These are phyloP conservation scores for Notodonta dromedarius DNA, from an alignment of 2,888 invertebrate genomes.

Conservation along the genomic window DNA sequence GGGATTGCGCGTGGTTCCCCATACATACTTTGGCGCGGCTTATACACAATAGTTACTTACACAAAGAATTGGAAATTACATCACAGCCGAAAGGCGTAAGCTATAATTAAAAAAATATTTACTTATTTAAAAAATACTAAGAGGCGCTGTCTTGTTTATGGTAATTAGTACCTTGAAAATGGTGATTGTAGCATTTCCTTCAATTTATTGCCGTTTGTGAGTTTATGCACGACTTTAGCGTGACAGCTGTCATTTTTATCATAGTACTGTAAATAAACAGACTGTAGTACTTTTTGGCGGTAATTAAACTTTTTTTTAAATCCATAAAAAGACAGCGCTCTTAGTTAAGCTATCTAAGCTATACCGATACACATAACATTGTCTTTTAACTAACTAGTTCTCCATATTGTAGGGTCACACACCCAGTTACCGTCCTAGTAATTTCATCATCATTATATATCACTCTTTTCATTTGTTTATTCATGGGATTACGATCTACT, in stretches of 20 bases:
- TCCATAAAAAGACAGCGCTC: not conserved
- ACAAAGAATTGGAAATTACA: conserved; percentile 13
- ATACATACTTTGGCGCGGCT: not conserved
- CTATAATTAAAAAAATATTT: conserved; percentile 17
- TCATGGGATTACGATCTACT: too few relatives aligned
- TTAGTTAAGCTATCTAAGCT: conserved; percentile 1
- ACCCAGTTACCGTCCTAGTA: not conserved
- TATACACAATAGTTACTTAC: conserved; percentile 2
- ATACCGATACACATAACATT: not conserved
- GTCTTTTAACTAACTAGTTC: not conserved
- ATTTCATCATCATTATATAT: too few relatives aligned
- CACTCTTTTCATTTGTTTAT: not conserved
- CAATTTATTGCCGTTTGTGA: too few relatives aligned
- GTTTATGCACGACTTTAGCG: too few relatives aligned
- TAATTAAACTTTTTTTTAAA: not conserved
- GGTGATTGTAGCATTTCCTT: too few relatives aligned
- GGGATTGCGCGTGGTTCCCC: too few relatives aligned
- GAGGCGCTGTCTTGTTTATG: not conserved
- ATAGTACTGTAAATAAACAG: too few relatives aligned
- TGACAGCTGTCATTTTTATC: too few relatives aligned
- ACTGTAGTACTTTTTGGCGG: not conserved
- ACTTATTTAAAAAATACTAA: conserved; percentile 3
- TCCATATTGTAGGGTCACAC: not conserved
- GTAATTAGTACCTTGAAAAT: not conserved
- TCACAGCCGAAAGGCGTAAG: conserved; percentile 41